A percentile compares a stretch with the other conserved stretches of the same genome.
Evolutionary conservation across 2,797 vertebrate species (phyloP).

Genomic region (Dendrocincla tyrannina): DNA sequence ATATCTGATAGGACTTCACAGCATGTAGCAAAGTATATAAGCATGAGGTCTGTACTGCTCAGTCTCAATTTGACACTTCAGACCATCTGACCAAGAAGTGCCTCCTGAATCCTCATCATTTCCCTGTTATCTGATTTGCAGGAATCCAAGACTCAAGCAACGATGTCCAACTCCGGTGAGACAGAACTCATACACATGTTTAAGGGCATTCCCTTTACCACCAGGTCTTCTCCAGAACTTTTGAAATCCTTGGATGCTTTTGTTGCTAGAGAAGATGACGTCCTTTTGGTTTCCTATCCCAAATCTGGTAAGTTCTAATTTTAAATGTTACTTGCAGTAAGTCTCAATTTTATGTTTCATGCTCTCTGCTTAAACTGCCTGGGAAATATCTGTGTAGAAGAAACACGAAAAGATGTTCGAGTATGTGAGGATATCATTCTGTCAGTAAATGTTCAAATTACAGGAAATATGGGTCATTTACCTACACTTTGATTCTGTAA

Average conservation of each 20-base stretch:
- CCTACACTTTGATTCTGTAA: not conserved
- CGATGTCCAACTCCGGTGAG: conserved; percentile 54
- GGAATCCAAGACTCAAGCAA: conserved; percentile 1
- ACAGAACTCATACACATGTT: conserved; percentile 67
- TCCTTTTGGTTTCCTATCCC: conserved; percentile 79
- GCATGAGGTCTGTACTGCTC: not conserved
- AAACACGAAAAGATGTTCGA: not conserved
- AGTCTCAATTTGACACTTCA: not conserved
- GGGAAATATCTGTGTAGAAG: not conserved
- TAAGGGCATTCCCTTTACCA: conserved; percentile 73
- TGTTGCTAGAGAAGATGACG: conserved; percentile 76
- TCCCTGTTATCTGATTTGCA: conserved; percentile 15
- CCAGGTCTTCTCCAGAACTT: conserved; percentile 71
- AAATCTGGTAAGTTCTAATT: conserved; percentile 74
- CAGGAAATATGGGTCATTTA: not conserved
- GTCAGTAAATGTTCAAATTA: not conserved
- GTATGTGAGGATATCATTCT: not conserved
- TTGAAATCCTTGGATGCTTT: conserved; percentile 70
- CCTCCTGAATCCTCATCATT: not conserved
- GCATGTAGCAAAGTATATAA: conserved; percentile 46
- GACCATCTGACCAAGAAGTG: conserved; percentile 1
- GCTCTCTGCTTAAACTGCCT: not conserved
- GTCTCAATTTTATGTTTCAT: not conserved
- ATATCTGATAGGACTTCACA: not conserved
- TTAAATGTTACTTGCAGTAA: not conserved